A percentile compares a stretch with the other conserved stretches of the same genome.
Evolutionary conservation across 2,888 invertebrate species (phyloP).

Genomic region (Bruchidius siliquastri): DNA sequence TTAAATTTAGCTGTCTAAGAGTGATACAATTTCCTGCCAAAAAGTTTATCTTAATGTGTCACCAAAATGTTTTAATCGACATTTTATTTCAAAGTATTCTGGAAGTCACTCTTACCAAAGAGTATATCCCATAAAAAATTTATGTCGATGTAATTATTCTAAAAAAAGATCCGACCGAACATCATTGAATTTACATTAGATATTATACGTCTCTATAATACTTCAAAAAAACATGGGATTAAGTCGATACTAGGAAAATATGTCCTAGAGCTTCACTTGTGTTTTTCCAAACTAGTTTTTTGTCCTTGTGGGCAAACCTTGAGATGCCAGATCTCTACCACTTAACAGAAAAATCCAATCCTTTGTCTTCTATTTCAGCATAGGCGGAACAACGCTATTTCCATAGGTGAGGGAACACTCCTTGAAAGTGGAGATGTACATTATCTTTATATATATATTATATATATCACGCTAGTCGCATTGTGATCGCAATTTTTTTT

Average conservation of each 20-base stretch:
- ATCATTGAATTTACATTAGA: neutral
- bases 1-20: no score
- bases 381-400: neutral
- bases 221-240: neutral
- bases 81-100: no score
- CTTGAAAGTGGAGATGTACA: no score
- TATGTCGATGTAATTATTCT: neutral
- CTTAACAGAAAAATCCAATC: neutral
- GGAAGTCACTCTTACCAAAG: no score
- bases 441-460: no score
- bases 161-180: neutral
- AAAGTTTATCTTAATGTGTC: no score
- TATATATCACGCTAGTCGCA: no score
- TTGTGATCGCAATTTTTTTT: no score
- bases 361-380: neutral
- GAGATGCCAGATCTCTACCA: neutral
- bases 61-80: no score
- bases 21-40: neutral
- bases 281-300: neutral
- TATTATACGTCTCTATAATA: neutral
- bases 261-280: neutral
- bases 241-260: neutral
- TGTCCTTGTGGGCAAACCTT: neutral
- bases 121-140: no score
- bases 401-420: no score